Evolutionary conservation across 1,140 invertebrate species (phyloP), one percentile per base, ranked within the genome.

Genomic region (Pseudomyrmex cubaensis): DNA sequence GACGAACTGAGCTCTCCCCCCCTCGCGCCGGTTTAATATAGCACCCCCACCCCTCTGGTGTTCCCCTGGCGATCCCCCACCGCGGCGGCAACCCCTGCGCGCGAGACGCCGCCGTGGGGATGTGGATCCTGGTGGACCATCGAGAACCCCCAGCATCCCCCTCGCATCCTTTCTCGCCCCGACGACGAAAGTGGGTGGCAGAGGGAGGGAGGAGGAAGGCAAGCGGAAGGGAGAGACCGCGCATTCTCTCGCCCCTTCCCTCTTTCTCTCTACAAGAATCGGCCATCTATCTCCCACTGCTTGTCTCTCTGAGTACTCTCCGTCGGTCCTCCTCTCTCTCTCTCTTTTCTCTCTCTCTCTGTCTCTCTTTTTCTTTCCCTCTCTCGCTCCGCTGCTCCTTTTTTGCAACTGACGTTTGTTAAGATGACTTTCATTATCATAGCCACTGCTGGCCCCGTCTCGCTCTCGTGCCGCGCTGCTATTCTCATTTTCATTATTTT

Each of bases 1-100:
- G 90, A 92, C 88, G 90, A 93, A 94, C 94, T 94, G 93, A 93
- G 88, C 91, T 93, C 90, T 94, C 93, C 93, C 94, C 93, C 92
- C 93, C 94, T 94, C 90, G 91, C 92, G 84, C 64, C 85, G 76
- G 82, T 59, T 75, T 92, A 91, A 92, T 94, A 94, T 94, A 94
- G 91, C 90, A 87, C 93, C 93, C 94, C 94, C 93, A 93, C 93
- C 92, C 92, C 92, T 94, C 87, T 85, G 77, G 78, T 59, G 80
- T 91, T 90, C 90, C 90, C 92, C 87, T 90, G 74, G 83, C n/a
- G 59, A 54, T 86, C 87, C 91, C 66, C 92, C 91, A 91, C 91
- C 82, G 82, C 35, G 25, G 62, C 10, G 52, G 67, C 88, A 90
- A 90, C 91, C 90, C 89, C 89, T 90, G 86, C 82, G 82, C 77